A percentile compares a stretch with the other conserved stretches of the same genome.
These are phyloP conservation scores for Crotalus horridus DNA, from an alignment of 2,113 vertebrate species.

Conservation along the genomic window DNA sequence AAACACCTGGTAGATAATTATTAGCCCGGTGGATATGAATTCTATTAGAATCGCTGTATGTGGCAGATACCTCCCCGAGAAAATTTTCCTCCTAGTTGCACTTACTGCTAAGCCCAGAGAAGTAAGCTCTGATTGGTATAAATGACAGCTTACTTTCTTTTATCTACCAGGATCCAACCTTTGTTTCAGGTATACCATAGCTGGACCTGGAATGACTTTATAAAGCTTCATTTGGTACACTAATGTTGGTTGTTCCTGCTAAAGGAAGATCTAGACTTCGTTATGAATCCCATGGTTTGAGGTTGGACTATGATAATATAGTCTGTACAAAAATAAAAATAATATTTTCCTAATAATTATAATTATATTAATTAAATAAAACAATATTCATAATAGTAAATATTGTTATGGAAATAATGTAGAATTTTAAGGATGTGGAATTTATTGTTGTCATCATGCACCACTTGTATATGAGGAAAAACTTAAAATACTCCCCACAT, in stretches of 20 bases:
- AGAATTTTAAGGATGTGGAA: neutral
- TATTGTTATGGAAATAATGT: neutral
- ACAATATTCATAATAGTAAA: neutral
- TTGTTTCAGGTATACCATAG: neutral
- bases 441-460: neutral
- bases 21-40: neutral
- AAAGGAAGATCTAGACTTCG: neutral
- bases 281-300: neutral
- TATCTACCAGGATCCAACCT: neutral
- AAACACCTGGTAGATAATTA: neutral
- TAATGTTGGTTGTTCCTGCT: neutral
- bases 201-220: neutral
- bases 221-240: neutral
- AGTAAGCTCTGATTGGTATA: neutral
- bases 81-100: neutral
- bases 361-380: neutral
- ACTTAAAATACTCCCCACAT: neutral
- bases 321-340: neutral
- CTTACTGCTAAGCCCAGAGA: neutral
- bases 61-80: neutral
- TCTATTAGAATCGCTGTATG: neutral
- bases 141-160: neutral
- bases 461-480: neutral
- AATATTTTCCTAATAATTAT: neutral
- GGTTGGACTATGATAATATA: neutral